Evolutionary conservation across 2,797 vertebrate species (phyloP).

Genomic region (Heterohyrax brucei): DNA sequence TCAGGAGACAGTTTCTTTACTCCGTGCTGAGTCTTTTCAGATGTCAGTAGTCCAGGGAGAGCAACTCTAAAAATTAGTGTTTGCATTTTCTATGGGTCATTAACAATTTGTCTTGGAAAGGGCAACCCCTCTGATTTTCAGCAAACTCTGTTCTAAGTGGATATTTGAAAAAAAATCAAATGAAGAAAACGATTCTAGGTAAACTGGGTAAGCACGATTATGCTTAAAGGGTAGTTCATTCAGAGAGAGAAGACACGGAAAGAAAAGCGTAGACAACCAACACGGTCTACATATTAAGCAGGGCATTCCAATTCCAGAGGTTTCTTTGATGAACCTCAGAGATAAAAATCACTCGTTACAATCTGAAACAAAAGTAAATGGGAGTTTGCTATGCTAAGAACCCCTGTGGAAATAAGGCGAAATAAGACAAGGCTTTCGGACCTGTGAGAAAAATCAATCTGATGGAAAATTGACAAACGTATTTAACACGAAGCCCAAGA

Average conservation of each 20-base stretch:
- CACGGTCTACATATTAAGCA: conserved; percentile 81
- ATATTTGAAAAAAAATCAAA: conserved; percentile 79
- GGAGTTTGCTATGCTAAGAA: conserved; percentile 91
- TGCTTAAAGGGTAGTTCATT: conserved; percentile 83
- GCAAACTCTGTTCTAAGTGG: conserved; percentile 35
- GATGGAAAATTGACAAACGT: conserved; percentile 94
- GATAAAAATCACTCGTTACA: conserved; percentile 90
- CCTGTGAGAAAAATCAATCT: conserved; percentile 93
- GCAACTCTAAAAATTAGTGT: not conserved
- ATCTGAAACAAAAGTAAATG: conserved; percentile 90
- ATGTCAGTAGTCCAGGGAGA: not conserved
- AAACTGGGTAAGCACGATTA: conserved; percentile 79
- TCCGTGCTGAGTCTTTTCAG: not conserved
- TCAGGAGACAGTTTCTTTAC: not conserved
- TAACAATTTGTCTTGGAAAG: conserved; percentile 82
- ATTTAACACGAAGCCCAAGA: conserved; percentile 92
- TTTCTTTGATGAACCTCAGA: conserved; percentile 85
- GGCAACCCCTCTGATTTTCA: conserved; percentile 41
- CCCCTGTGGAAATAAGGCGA: conserved; percentile 91
- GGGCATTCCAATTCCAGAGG: conserved; percentile 68
- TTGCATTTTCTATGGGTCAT: not conserved
- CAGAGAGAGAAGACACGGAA: conserved; percentile 52
- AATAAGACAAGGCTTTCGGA: conserved; percentile 91
- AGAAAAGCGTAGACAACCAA: conserved; percentile 64
- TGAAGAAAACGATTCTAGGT: conserved; percentile 79